These are phyloP conservation scores for Metridium senile DNA, from an alignment of 92 coral and sea anemone species.

Conservation along the genomic window DNA sequence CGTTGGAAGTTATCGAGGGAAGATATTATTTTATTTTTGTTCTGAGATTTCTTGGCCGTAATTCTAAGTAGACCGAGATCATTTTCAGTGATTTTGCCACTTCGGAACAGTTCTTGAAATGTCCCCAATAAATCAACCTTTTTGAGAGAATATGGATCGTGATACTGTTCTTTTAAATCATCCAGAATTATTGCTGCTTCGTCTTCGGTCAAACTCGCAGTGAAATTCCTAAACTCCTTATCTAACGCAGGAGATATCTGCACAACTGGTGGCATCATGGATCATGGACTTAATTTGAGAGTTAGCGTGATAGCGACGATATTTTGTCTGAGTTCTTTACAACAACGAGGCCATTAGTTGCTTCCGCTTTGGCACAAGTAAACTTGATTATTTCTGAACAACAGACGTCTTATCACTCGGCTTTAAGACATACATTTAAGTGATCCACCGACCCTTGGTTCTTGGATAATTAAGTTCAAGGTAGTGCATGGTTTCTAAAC, in stretches of 20 bases:
- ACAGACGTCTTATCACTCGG: too few species aligned
- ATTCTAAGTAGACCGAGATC: not conserved
- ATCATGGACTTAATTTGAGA: too few species aligned
- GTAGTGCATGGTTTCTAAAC: too few species aligned
- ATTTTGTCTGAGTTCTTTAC: too few species aligned
- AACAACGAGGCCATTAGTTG: too few species aligned
- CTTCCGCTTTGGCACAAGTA: not conserved
- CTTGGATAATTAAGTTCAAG: too few species aligned
- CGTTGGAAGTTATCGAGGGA: slow-evolving; percentile 2
- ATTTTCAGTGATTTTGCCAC: slow-evolving; percentile 8
- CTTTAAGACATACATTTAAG: too few species aligned
- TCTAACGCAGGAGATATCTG: not conserved
- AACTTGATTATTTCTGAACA: too few species aligned
- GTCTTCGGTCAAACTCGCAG: not conserved
- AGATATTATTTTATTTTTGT: not conserved
- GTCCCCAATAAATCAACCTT: slow-evolving; percentile 18
- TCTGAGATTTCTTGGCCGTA: slow-evolving; percentile 36
- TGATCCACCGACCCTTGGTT: too few species aligned
- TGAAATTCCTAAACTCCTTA: not conserved
- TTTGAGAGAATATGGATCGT: not conserved
- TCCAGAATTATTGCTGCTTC: not conserved
- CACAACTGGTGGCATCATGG: not conserved
- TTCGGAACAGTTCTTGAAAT: not conserved
- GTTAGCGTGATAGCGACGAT: too few species aligned
- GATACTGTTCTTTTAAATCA: not conserved